These are phyloP conservation scores for Phocides pigmalion DNA, from an alignment of 1,140 invertebrate genomes.

Conservation along the genomic window DNA sequence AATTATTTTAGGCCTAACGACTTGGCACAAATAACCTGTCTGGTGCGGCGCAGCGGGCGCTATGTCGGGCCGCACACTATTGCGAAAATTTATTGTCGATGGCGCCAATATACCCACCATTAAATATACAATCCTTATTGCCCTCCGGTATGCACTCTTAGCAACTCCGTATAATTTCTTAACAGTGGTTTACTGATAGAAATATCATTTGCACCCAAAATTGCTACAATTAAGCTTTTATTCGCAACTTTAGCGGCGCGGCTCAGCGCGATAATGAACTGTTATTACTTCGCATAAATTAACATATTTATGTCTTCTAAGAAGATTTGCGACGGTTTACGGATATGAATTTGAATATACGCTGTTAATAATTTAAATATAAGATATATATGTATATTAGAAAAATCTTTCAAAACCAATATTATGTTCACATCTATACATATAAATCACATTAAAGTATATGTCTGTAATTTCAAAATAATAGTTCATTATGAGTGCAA, in stretches of 20 bases:
- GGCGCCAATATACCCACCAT: slow-evolving; percentile 55
- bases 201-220: slow-evolving; percentile 11
- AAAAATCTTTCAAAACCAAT: too few relatives aligned
- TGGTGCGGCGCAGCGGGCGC: slow-evolving; percentile 39
- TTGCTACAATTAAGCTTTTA: slow-evolving; percentile 10
- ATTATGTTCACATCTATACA: too few relatives aligned
- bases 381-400: too few relatives aligned
- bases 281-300: slow-evolving; percentile 11
- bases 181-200: slow-evolving; percentile 4
- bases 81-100: slow-evolving; percentile 63
- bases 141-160: slow-evolving; percentile 4
- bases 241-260: neutral
- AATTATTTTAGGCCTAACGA: slow-evolving; percentile 63
- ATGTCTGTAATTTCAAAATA: too few relatives aligned
- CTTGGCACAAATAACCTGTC: slow-evolving; percentile 60
- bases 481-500: too few relatives aligned
- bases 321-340: neutral
- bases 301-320: slow-evolving; percentile 7
- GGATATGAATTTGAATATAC: neutral
- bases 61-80: slow-evolving; percentile 46
- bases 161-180: slow-evolving; percentile 10
- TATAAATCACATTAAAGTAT: too few relatives aligned
- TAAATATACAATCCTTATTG: slow-evolving; percentile 49
- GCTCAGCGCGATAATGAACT: slow-evolving; percentile 8
- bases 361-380: neutral